A percentile compares a stretch with the other conserved stretches of the same genome.
Evolutionary conservation across 2,888 invertebrate species (phyloP).

Genomic region (Branchellion lobata): DNA sequence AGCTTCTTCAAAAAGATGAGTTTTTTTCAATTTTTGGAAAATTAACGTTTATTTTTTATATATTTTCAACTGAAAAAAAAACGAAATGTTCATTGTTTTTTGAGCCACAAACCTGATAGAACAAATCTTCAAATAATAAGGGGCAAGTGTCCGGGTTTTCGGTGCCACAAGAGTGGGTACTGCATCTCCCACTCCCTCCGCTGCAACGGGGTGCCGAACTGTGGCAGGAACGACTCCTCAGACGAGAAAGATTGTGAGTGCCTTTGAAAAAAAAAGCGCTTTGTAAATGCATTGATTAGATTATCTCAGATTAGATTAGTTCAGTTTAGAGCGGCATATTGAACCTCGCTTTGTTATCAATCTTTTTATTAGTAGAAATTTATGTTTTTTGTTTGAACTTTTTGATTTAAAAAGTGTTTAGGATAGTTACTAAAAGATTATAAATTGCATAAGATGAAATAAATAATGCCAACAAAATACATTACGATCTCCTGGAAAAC

Average conservation of each 20-base stretch:
- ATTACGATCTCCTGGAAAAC: no score
- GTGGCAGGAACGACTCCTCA: constrained; percentile 70
- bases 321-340: background rate
- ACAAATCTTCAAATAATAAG: no score
- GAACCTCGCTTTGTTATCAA: background rate
- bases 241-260: constrained; percentile 39
- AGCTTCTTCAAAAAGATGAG: constrained; percentile 66
- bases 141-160: constrained; percentile 44
- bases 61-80: no score
- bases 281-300: background rate
- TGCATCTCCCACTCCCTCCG: constrained; percentile 77
- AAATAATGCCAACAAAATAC: no score
- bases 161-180: constrained; percentile 65
- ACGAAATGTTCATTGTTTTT: no score
- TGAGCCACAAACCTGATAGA: no score
- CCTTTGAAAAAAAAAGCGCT: background rate
- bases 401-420: no score
- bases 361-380: background rate
- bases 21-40: no score
- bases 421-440: no score
- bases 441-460: no score
- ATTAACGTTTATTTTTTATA: no score
- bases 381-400: no score
- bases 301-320: background rate
- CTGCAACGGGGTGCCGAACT: constrained; percentile 80